These are phyloP conservation scores for Sminthurides aquaticus DNA, from an alignment of 2,888 invertebrate species.

Conservation along the genomic window DNA sequence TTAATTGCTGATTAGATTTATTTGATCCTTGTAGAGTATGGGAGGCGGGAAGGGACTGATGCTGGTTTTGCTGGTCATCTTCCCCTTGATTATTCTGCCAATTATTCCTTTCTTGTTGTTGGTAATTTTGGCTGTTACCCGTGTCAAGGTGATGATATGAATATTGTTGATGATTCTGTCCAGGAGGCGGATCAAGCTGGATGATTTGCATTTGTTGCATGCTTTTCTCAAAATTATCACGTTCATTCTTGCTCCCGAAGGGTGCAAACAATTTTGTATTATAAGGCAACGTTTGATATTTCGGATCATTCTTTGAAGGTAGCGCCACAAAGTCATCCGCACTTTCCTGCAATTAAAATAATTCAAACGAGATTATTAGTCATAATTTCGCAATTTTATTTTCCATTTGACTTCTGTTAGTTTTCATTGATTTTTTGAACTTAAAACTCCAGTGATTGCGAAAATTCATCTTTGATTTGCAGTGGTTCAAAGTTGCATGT, in stretches of 20 bases:
- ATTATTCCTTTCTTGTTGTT: no score
- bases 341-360: constrained; percentile 36
- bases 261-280: constrained; percentile 53
- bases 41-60: background rate
- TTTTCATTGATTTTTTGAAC: no score
- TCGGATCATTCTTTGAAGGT: constrained; percentile 77
- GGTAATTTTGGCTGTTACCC: background rate
- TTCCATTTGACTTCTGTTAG: background rate
- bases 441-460: no score
- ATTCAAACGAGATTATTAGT: background rate
- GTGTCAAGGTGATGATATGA: background rate
- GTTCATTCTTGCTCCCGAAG: constrained; percentile 32
- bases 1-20: constrained; percentile 14
- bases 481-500: background rate
- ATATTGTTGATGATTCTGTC: constrained; percentile 42
- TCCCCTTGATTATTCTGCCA: background rate
- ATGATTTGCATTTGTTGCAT: constrained; percentile 43
- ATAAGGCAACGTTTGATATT: constrained; percentile 84
- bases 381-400: background rate
- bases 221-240: constrained; percentile 41
- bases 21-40: constrained; percentile 27
- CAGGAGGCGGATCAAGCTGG: constrained; percentile 42
- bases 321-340: constrained; percentile 52
- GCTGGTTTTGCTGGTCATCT: constrained; percentile 19
- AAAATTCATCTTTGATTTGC: no score